Percentiles rank a stretch among this genome's conserved stretches.
Conservation (phyloP, 2,888 invertebrate species). For the Taphrorychus bicolor region DNA sequence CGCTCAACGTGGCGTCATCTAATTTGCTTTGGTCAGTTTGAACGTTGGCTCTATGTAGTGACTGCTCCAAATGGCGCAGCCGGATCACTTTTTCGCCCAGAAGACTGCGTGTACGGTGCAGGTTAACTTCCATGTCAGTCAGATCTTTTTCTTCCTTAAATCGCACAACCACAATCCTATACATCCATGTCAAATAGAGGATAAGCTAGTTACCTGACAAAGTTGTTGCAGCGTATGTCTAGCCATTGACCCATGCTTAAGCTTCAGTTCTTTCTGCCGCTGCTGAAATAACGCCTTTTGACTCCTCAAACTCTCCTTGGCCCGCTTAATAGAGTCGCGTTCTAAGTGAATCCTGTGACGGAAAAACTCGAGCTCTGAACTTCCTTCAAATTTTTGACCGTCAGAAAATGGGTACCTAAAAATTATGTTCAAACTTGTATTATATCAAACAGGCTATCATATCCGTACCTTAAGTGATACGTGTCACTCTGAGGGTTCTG, state of each 20-base stretch:
- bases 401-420: constrained; percentile 78
- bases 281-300: constrained; percentile 74
- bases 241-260: constrained; percentile 61
- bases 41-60: constrained; percentile 69
- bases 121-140: constrained; percentile 83
- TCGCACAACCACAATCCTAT: too few species aligned
- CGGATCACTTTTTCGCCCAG: constrained; percentile 85
- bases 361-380: constrained; percentile 82
- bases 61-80: constrained; percentile 79
- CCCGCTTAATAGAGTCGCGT: constrained; percentile 81
- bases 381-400: constrained; percentile 60
- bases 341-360: constrained; percentile 82
- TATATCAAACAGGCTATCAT: background rate
- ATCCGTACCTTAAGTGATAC: constrained; percentile 74
- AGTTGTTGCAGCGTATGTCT: constrained; percentile 64
- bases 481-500: constrained; percentile 71
- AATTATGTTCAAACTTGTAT: constrained; percentile 2
- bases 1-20: constrained; percentile 71
- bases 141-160: constrained; percentile 80
- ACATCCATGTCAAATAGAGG: too few species aligned
- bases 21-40: constrained; percentile 52
- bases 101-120: constrained; percentile 80
- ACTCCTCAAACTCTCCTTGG: constrained; percentile 76
- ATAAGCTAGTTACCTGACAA: constrained; percentile 61
- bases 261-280: constrained; percentile 64